These are phyloP conservation scores for Scaptomyza flava DNA, from an alignment of 2,888 invertebrate genomes.

Conservation along the genomic window DNA sequence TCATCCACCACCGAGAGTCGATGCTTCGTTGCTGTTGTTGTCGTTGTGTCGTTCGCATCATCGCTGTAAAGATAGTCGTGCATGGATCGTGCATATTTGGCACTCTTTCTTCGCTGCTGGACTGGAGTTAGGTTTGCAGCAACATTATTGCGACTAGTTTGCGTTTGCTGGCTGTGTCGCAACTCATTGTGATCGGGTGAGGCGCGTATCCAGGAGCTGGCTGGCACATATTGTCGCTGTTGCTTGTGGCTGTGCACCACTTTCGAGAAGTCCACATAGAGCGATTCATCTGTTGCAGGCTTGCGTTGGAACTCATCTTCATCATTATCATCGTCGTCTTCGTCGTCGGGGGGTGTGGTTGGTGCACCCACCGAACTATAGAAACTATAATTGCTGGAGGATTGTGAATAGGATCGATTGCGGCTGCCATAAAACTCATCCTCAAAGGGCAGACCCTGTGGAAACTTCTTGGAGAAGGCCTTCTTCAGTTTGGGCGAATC, in stretches of 20 bases:
- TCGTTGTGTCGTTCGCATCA: conserved; percentile 39
- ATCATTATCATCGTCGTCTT: conserved; percentile 49
- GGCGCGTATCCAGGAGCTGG: conserved; percentile 74
- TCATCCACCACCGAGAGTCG: conserved; percentile 71
- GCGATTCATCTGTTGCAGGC: conserved; percentile 83
- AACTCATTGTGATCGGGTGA: conserved; percentile 58
- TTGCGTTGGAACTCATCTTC: conserved; percentile 84
- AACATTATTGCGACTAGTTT: conserved; percentile 20
- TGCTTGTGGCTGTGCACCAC: conserved; percentile 75
- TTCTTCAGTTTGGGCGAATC: conserved; percentile 82
- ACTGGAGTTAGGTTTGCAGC: conserved; percentile 56
- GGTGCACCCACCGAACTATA: conserved; percentile 81
- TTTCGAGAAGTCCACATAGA: conserved; percentile 84
- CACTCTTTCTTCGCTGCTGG: conserved; percentile 67
- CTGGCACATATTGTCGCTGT: conserved; percentile 69
- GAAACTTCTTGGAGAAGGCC: conserved; percentile 84
- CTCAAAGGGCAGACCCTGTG: conserved; percentile 84
- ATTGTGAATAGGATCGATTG: conserved; percentile 83
- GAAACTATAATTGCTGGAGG: conserved; percentile 84
- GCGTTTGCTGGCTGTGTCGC: conserved; percentile 19
- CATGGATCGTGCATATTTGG: conserved; percentile 78
- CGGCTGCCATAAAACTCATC: conserved; percentile 83
- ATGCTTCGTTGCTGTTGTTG: conserved; percentile 54
- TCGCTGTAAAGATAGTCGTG: conserved; percentile 81
- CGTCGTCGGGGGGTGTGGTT: conserved; percentile 61